phyloP scores from a whole-genome alignment of 2,113 vertebrate genomes.

The Leuciscus idus region DNA sequence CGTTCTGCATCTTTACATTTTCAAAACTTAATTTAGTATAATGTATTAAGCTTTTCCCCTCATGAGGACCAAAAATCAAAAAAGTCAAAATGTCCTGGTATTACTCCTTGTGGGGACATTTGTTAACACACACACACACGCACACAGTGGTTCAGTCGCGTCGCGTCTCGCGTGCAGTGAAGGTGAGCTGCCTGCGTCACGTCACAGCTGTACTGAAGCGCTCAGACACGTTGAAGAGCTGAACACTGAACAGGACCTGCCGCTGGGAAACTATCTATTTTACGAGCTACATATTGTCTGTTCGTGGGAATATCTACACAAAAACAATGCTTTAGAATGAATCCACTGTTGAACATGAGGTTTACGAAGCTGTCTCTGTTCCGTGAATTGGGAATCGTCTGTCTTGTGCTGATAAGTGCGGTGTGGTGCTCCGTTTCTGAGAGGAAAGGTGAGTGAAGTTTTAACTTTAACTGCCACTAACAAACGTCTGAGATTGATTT shows the following conservation, averaged over 20 bases:
- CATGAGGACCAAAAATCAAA: no score
- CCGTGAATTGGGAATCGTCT: conserved; percentile 4
- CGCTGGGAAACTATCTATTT: background rate
- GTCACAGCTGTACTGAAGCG: background rate
- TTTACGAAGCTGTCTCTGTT: background rate
- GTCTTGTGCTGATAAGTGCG: background rate
- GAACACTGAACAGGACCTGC: background rate
- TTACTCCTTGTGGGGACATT: no score
- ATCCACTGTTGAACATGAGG: background rate
- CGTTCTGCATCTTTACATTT: no score
- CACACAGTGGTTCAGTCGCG: background rate
- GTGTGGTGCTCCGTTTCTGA: conserved; percentile 13
- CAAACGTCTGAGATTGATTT: background rate
- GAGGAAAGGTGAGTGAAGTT: conserved; percentile 28
- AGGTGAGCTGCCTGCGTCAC: background rate
- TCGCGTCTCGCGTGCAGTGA: background rate
- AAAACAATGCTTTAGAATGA: conserved; percentile 21
- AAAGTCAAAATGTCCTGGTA: no score
- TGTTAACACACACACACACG: background rate
- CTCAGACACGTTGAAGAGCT: background rate
- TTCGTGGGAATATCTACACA: background rate
- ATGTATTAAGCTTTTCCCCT: no score
- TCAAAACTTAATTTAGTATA: no score
- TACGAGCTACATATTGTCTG: background rate
- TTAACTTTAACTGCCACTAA: background rate